Evolutionary conservation across 2,113 vertebrate species (phyloP).

Genomic region (Oryzias celebensis): DNA sequence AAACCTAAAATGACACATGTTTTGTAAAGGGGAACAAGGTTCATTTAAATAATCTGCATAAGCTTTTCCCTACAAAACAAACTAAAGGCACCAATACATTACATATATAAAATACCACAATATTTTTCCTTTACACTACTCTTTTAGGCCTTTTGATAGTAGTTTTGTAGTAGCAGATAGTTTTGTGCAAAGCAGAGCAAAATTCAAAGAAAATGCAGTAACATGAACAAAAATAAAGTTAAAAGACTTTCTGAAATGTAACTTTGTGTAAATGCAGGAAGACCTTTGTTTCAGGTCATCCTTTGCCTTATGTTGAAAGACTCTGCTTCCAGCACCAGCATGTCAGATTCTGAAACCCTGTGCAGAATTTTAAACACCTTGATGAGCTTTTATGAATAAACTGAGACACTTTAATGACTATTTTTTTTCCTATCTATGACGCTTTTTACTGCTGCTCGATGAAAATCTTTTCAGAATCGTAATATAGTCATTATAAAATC

Average conservation of each 20-base stretch:
- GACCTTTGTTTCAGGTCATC: constrained; percentile 10
- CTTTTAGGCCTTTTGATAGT: too few relatives aligned
- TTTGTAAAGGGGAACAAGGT: too few relatives aligned
- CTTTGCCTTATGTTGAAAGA: background rate
- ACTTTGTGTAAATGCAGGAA: constrained; percentile 1
- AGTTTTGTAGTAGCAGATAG: too few relatives aligned
- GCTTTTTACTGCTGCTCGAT: background rate
- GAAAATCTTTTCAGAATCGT: constrained; percentile 6
- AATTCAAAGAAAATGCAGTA: too few relatives aligned
- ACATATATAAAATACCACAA: too few relatives aligned
- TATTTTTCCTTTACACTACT: too few relatives aligned
- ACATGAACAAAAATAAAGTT: too few relatives aligned
- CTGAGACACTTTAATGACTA: constrained; percentile 10
- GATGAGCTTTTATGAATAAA: constrained; percentile 45
- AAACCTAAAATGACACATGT: too few relatives aligned
- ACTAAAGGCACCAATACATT: too few relatives aligned
- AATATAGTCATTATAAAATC: constrained; percentile 11
- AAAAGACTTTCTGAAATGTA: background rate
- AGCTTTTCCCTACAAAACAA: too few relatives aligned
- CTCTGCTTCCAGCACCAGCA: constrained; percentile 24
- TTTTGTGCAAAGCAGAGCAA: too few relatives aligned
- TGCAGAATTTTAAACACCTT: constrained; percentile 60
- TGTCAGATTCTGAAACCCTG: constrained; percentile 56
- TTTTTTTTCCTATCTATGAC: background rate
- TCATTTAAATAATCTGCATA: too few relatives aligned